These are phyloP conservation scores for Mobula birostris DNA, from an alignment of 2,113 vertebrate species.

Conservation along the genomic window DNA sequence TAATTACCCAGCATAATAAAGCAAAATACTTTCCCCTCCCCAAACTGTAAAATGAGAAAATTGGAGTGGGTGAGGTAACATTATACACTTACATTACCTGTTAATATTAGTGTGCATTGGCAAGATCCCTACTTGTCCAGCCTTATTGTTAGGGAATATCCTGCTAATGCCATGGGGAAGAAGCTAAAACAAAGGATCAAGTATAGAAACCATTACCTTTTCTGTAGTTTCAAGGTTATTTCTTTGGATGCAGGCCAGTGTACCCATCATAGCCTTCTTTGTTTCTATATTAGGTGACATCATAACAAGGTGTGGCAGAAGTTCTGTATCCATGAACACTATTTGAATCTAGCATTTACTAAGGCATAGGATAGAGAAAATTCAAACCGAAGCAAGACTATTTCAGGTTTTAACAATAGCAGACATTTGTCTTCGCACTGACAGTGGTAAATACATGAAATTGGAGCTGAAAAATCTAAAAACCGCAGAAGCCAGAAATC, in stretches of 20 bases:
- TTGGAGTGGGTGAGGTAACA: background rate
- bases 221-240: background rate
- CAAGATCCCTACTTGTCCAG: background rate
- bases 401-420: background rate
- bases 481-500: too few relatives aligned
- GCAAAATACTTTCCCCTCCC: background rate
- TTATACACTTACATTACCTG: background rate
- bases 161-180: background rate
- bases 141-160: background rate
- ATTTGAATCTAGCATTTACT: background rate
- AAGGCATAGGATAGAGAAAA: background rate
- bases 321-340: background rate
- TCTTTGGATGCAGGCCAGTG: background rate
- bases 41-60: background rate
- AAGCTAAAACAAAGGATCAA: background rate
- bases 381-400: background rate
- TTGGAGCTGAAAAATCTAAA: too few relatives aligned
- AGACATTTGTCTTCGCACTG: too few relatives aligned
- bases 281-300: constrained; percentile 14
- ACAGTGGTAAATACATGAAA: too few relatives aligned
- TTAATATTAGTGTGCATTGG: background rate
- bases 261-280: constrained; percentile 23
- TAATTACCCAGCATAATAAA: background rate
- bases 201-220: background rate
- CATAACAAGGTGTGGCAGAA: background rate